These are phyloP conservation scores for Diploscapter pachys DNA, from an alignment of 1,140 invertebrate genomes.

Conservation along the genomic window DNA sequence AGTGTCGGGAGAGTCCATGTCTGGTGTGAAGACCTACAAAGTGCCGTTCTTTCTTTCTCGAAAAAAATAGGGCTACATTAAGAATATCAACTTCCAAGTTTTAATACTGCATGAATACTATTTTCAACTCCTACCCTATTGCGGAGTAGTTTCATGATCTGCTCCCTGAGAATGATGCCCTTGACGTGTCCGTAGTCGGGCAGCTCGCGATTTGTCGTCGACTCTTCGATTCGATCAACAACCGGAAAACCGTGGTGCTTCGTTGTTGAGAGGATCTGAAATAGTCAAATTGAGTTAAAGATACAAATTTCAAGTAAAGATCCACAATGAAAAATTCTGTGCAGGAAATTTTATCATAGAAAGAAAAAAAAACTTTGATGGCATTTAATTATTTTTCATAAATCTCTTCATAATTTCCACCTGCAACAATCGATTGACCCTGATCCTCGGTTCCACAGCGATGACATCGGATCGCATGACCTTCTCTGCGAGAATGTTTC, in stretches of 20 bases:
- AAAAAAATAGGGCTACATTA: no score
- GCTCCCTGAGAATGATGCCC: conserved; percentile 81
- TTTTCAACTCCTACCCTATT: conserved; percentile 68
- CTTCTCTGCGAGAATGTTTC: conserved; percentile 69
- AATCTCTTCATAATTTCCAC: no score
- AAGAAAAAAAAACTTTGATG: no score
- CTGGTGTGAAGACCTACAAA: conserved; percentile 5
- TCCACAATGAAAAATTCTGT: no score
- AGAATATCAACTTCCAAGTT: background rate
- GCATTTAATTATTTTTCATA: no score
- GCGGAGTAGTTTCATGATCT: conserved; percentile 80
- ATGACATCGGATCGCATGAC: conserved; percentile 57
- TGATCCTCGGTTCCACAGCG: conserved; percentile 42
- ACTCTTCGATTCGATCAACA: conserved; percentile 53
- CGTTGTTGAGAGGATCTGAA: conserved; percentile 40
- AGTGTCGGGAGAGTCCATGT: background rate
- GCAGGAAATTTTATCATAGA: no score
- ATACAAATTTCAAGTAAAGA: no score
- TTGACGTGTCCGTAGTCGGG: conserved; percentile 71
- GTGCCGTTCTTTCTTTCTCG: background rate
- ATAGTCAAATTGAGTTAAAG: no score
- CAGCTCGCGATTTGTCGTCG: conserved; percentile 31
- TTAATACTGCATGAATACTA: background rate
- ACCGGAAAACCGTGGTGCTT: conserved; percentile 55
- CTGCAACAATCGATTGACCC: conserved; percentile 38